Conservation (phyloP, 1,140 invertebrate genomes). For the Drosophila chauvacae region DNA sequence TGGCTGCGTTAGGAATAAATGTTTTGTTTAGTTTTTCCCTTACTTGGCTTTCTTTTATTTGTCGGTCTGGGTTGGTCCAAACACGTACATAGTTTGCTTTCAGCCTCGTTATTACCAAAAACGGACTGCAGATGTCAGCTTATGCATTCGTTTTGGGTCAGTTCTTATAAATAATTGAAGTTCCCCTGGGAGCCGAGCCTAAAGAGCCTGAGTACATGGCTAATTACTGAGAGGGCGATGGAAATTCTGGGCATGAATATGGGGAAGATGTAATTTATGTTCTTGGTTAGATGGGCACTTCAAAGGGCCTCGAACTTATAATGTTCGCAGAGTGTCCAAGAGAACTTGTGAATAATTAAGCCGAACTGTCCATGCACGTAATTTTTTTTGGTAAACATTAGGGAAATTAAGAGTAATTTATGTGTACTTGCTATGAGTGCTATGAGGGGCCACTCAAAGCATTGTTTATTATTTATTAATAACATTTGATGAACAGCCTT, state of each 20-base stretch:
- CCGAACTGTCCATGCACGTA: slow-evolving; percentile 3
- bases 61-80: background rate
- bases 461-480: background rate
- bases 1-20: slow-evolving; percentile 26
- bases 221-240: slow-evolving; percentile 22
- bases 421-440: slow-evolving; percentile 7
- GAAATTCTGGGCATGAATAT: background rate
- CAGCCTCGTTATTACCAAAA: slow-evolving; percentile 23
- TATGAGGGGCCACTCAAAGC: background rate
- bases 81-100: slow-evolving; percentile 29
- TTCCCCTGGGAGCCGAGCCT: slow-evolving; percentile 18
- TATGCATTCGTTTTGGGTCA: slow-evolving; percentile 49
- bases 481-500: background rate
- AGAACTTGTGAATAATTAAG: slow-evolving; percentile 30
- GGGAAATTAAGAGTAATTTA: slow-evolving; percentile 1
- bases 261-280: slow-evolving; percentile 31
- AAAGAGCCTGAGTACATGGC: slow-evolving; percentile 35
- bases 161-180: slow-evolving; percentile 50
- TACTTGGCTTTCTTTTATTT: background rate
- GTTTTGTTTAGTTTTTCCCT: slow-evolving; percentile 31
- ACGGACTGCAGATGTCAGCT: slow-evolving; percentile 42
- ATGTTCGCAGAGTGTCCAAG: background rate
- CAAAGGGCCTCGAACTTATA: slow-evolving; percentile 29
- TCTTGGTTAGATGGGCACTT: slow-evolving; percentile 13
- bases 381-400: slow-evolving; percentile 2